phyloP scores from a whole-genome alignment of 37 sponge, comb jelly and placozoan species.

The Chondrosia reniformis region DNA sequence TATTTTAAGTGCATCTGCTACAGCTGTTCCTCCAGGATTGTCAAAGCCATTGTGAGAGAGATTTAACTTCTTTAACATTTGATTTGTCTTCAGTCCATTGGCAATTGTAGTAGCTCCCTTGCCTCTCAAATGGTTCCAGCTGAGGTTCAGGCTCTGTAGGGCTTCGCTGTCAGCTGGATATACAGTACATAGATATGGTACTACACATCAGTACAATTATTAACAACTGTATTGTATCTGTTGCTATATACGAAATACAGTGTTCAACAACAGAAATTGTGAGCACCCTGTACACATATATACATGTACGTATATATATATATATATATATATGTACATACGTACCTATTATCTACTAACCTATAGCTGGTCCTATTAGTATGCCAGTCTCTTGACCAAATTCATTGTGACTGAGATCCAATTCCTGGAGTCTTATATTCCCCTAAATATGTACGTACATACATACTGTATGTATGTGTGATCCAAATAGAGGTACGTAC shows the following conservation, averaged over 20 bases:
- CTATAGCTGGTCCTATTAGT: slow-evolving; percentile 86
- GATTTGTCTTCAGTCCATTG: slow-evolving; percentile 78
- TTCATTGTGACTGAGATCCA: slow-evolving; percentile 92
- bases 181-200: background rate
- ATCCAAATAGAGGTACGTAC: no score
- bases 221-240: background rate
- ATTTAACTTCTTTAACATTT: slow-evolving; percentile 77
- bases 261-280: background rate
- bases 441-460: slow-evolving; percentile 53
- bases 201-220: slow-evolving; percentile 1
- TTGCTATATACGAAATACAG: background rate
- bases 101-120: slow-evolving; percentile 94
- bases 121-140: slow-evolving; percentile 91
- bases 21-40: slow-evolving; percentile 78
- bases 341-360: slow-evolving; percentile 26
- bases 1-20: slow-evolving; percentile 88
- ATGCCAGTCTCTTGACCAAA: slow-evolving; percentile 79
- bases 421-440: slow-evolving; percentile 65
- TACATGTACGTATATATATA: background rate
- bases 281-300: background rate
- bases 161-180: slow-evolving; percentile 77
- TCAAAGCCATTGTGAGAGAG: slow-evolving; percentile 90
- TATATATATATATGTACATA: background rate
- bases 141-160: slow-evolving; percentile 76
- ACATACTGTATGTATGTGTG: no score